Evolutionary conservation across 2,113 vertebrate genomes (phyloP), one percentile per base, ranked within the genome.

Genomic region (Gambusia holbrooki): DNA sequence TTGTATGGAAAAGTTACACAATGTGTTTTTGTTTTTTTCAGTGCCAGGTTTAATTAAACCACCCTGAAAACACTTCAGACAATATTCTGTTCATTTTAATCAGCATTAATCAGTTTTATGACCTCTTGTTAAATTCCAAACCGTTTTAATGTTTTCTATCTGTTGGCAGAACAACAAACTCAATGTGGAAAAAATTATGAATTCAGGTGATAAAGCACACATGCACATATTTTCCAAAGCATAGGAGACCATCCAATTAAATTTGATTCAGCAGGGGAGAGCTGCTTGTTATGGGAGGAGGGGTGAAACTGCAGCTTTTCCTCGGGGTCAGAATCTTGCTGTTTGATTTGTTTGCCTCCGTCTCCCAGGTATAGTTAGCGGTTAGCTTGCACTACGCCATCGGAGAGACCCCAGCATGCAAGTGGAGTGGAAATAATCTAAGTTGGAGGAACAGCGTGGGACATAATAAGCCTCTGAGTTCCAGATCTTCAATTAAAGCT

Each of bases 311-410:
- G 64, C 62, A 61, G 76, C 76, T 81, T 87, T 87, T 90, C 92
- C 91, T 92, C 83, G 69, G 91, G 93, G 92, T 90, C 89, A 85
- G 58, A 69, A 17, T 66, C 58, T 84, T 85, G 79, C 77, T 63
- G 69, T 87, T 83, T 77, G 84, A 71, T 78, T 86, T 88, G 82
- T 88, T 88, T 90, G 51, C 51, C 68, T 80, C 66, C 2, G 84
- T 94, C 93, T 93, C 93, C 37, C 67, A 90, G 90, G 93, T 90
- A 87, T 89, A 84, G 86, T 85, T 87, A 89, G 85, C 70, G 80
- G 83, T 84, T 89, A 42, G 73, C 48, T 63, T 71, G 45, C 29
- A 19, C 69, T 82, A 28, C 48, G 81, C 71, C 84, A 83, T 84
- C 71, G 45, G 33, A 78, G 87, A 91, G 80, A 90, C 82, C 86